Conservation (phyloP, 2,888 invertebrate species). For the Acheta domesticus region DNA sequence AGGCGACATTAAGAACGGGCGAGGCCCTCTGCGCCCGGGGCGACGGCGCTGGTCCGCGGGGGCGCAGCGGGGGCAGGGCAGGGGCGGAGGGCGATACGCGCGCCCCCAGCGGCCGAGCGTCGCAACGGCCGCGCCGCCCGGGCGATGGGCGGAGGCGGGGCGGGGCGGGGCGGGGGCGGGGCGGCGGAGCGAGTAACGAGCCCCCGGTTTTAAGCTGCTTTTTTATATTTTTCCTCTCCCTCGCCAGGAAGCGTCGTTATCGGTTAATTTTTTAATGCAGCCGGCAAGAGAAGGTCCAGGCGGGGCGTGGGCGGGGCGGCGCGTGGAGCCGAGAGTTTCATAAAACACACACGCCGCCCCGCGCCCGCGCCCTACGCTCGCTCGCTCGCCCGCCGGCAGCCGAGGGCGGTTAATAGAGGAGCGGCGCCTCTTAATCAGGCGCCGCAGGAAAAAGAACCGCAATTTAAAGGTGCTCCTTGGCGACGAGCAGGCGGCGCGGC, state of each 20-base stretch:
- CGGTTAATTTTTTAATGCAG: conserved; percentile 9
- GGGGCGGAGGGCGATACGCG: too few species aligned
- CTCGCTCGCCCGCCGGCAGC: neutral
- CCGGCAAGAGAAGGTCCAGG: neutral
- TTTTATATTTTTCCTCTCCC: neutral
- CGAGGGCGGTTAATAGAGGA: too few species aligned
- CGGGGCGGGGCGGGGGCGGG: neutral
- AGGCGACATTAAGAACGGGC: too few species aligned
- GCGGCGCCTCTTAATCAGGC: neutral
- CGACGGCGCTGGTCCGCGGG: too few species aligned
- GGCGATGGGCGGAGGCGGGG: too few species aligned
- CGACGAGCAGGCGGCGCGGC: too few species aligned
- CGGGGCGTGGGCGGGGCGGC: too few species aligned
- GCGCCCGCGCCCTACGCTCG: neutral
- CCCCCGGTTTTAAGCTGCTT: neutral
- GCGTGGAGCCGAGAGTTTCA: neutral
- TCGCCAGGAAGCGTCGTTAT: conserved; percentile 3
- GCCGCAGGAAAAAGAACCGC: neutral
- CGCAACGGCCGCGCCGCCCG: too few species aligned
- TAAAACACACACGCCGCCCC: neutral
- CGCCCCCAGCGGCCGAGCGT: too few species aligned
- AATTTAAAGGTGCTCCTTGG: neutral
- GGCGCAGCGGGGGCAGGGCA: too few species aligned
- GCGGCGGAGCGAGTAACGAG: neutral
- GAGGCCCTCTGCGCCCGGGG: too few species aligned